Base-by-base conservation (phyloP, 2,888 invertebrate genomes). In the Brachylomia viminalis region DNA sequence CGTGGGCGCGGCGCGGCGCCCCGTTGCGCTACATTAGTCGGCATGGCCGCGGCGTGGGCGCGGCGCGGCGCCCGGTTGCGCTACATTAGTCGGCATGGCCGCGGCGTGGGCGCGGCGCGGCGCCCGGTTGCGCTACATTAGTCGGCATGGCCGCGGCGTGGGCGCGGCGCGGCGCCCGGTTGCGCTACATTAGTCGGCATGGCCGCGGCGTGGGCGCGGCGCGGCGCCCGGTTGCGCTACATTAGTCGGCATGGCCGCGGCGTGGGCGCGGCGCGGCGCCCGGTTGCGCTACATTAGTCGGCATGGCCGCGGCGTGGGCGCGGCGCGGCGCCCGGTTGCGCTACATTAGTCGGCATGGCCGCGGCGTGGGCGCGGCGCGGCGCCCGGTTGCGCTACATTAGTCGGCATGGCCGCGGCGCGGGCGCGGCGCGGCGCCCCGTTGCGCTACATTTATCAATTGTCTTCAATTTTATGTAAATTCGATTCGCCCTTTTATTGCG, bases 401-500 rank as follows among this genome's bases (percentile, higher is more conserved):
- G n/a, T n/a, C n/a, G n/a, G n/a, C n/a, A n/a, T n/a, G n/a, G n/a
- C n/a, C n/a, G n/a, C n/a, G n/a, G 52, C 52, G 49, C 23, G n/a
- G 11, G 47, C 38, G 33, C 23, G 27, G 42, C 13, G 30, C 27
- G 58, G 59, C 47, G 83, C 61, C 58, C 59, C 58, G 20, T 65
- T 68, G 80, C 67, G 86, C 62, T 73, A 75, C 70, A 80, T 80
- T 84, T 77, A 58, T 79, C 72, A 69, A 80, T 81, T 84, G 81
- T 84, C 81, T 75, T 54, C 72, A 67, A 76, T 80, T 80, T 74
- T 58, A 80, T 80, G 84, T 79, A 79, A 84, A 84, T 86, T 59
- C 69, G 56, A 74, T 79, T 75, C 66, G 65, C 52, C 70, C 59
- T 65, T 67, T 72, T 65, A 75, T 71, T 58, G 73, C 71, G 65